These are phyloP conservation scores for Drosophila nigromelanica DNA, from an alignment of 1,140 invertebrate species.

Conservation along the genomic window DNA sequence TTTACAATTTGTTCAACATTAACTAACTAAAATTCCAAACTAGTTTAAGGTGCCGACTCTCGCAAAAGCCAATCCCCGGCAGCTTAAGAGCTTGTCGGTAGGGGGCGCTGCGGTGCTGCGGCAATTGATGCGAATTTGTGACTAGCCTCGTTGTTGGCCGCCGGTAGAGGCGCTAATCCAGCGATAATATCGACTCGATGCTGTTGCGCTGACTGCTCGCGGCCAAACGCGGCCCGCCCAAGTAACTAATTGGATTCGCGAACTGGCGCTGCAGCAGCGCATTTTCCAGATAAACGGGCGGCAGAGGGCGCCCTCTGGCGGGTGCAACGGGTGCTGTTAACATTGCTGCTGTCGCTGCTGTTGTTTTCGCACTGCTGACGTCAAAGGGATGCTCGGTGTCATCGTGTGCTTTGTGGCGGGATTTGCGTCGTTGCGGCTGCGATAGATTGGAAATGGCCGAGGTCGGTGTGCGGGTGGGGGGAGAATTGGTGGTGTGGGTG, in stretches of 20 bases:
- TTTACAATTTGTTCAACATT: slow-evolving; percentile 36
- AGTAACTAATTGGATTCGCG: slow-evolving; percentile 89
- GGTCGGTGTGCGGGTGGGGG: slow-evolving; percentile 14
- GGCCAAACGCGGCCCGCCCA: slow-evolving; percentile 87
- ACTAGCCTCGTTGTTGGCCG: slow-evolving; percentile 30
- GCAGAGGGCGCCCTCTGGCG: not conserved
- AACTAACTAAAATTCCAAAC: slow-evolving; percentile 44
- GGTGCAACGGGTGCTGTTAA: not conserved
- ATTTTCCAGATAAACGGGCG: slow-evolving; percentile 65
- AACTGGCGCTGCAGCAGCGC: slow-evolving; percentile 85
- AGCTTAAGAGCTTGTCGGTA: slow-evolving; percentile 7
- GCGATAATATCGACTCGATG: slow-evolving; percentile 88
- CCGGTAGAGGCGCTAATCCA: slow-evolving; percentile 85
- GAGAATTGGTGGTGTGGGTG: slow-evolving; percentile 3
- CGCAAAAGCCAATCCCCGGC: slow-evolving; percentile 9
- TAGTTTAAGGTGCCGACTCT: slow-evolving; percentile 1
- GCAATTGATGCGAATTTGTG: slow-evolving; percentile 41
- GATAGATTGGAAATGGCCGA: slow-evolving; percentile 52
- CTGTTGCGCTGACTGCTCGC: slow-evolving; percentile 85
- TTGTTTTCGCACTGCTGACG: slow-evolving; percentile 41
- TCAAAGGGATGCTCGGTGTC: slow-evolving; percentile 69
- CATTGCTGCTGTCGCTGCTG: not conserved
- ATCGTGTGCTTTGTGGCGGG: slow-evolving; percentile 74
- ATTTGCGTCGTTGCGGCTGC: slow-evolving; percentile 67
- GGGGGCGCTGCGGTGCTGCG: slow-evolving; percentile 4